Base-by-base conservation (phyloP, 2,888 invertebrate species). In the Polia nebulosa region DNA sequence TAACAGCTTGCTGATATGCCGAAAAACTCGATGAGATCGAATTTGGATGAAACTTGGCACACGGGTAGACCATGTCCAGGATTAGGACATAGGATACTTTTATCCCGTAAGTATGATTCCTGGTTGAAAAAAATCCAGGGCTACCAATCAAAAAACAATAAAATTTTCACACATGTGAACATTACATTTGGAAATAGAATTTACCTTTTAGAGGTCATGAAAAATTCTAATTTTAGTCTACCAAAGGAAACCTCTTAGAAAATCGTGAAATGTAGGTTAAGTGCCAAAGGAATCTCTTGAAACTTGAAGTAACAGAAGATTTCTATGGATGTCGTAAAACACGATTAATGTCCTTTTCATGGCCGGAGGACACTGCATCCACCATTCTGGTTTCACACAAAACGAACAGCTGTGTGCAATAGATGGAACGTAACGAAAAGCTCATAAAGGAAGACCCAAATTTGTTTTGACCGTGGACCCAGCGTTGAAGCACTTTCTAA, bases 291-390 rank as follows among this genome's bases (percentile, higher is more conserved):
- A 63, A 66, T 66, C 32, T 66, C 67, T 67, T 49, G 34, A 56
- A 56, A 66, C 59, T 66, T 66, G 41, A 45, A 67, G 68, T 53
- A 57, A 60, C 34, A 57, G 56, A 60, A 47, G 45, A 57, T 68
- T 73, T 73, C 76, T 75, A 69, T 75, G 41, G 60, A 44, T 72
- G 67, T 72, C 67, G 67, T 74, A 74, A 74, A 66, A 67, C 44
- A 60, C 66, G 74, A 72, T 74, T 72, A 73, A 72, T 72, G 66
- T 41, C 20, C 44, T 72, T 57, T 74, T 74, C 74, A 74, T 66
- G 58, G 55, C 44, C 13, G 51, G 34, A 25, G 36, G 51, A 63
- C 72, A 63, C 56, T 57, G 51, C 64, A 52, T 52, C 44, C 25
- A 72, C 51, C 64, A 71, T 57, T 72, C 56, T 32, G 51, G 25